Base-by-base conservation (phyloP, 2,888 invertebrate genomes). In the Drosophila ezoana region DNA sequence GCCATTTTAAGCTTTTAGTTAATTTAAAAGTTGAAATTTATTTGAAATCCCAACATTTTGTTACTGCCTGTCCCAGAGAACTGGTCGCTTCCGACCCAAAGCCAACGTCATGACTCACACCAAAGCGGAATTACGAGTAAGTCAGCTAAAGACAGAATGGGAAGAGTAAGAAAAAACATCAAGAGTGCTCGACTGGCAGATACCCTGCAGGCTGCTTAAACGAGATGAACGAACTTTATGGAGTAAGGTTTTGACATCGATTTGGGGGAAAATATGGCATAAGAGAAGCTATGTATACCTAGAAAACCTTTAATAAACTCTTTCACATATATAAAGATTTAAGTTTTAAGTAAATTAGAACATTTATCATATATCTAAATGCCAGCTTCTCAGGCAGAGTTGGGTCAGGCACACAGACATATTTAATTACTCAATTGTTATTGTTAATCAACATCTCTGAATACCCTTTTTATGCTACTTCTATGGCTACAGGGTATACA, bases 1-100 rank as follows among this genome's bases (percentile, higher is more conserved):
- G 76, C 44, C 76, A 71, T 65, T 81, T 87, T 72, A 69, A 72
- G 88, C 89, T 85, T 89, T 89, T 87, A 89, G 89, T 87, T 89
- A 87, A 89, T 85, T 89, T 88, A 77, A 79, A 89, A 89, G 58
- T 72, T 70, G 56, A 68, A 85, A 87, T 87, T 79, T 81, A 87
- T 87, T 81, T 52, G 58, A 45, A 81, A 81, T 81, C 67, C 66
- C 33, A 63, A 60, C 59, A 76, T 80, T 67, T 51, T 65, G 66
- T 54, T 44, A 41, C 51, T 38, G 51, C 43, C 53, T 48, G 33
- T 33, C 9, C 18, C 41, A 40, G 14, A 28, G 11, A 28, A 41
- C 18, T 48, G 33, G 23, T 47, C 40, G 40, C 40, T 16, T 28
- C 33, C 45, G 9, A n/a, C 33, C n/a, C 59, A 10, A n/a, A 18